Evolutionary conservation across 2,113 vertebrate species (phyloP).

Genomic region (Lethenteron camtschaticum): DNA sequence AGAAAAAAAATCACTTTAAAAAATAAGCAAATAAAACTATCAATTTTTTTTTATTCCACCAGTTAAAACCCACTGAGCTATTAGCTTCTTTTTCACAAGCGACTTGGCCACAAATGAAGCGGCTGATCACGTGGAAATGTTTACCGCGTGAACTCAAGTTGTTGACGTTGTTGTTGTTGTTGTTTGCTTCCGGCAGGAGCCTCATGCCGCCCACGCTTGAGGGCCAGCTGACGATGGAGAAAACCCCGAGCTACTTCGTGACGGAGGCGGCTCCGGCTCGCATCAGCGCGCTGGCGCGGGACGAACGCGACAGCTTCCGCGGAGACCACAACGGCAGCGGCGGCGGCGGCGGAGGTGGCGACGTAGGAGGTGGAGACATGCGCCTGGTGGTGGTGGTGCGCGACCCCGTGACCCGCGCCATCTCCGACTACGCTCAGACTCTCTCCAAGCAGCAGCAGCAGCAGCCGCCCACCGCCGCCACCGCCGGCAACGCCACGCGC

Average conservation of each 20-base stretch:
- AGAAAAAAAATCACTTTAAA: too few relatives aligned
- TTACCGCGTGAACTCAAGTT: background rate
- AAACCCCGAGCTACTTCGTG: constrained; percentile 81
- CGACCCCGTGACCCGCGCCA: constrained; percentile 63
- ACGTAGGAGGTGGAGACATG: constrained; percentile 15
- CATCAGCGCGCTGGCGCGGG: constrained; percentile 57
- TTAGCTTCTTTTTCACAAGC: too few relatives aligned
- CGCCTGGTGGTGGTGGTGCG: constrained; percentile 81
- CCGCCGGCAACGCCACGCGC: constrained; percentile 71
- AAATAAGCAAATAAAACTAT: too few relatives aligned
- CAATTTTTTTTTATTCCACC: too few relatives aligned
- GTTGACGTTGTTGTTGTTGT: constrained; percentile 6
- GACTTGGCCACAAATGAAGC: too few relatives aligned
- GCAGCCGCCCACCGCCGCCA: constrained; percentile 44
- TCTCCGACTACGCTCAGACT: constrained; percentile 79
- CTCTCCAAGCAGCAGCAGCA: constrained; percentile 40
- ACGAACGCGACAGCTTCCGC: constrained; percentile 5
- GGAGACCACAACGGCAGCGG: too few relatives aligned
- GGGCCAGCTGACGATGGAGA: constrained; percentile 94
- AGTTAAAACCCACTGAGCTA: too few relatives aligned
- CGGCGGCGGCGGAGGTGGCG: too few relatives aligned
- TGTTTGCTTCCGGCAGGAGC: constrained; percentile 23
- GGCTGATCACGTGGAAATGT: too few relatives aligned
- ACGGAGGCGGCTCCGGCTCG: constrained; percentile 53
- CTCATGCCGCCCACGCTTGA: constrained; percentile 75